Evolutionary conservation across 2,113 vertebrate species (phyloP), one percentile per base, ranked within the genome.

Genomic region (Terrapene triunguis): DNA sequence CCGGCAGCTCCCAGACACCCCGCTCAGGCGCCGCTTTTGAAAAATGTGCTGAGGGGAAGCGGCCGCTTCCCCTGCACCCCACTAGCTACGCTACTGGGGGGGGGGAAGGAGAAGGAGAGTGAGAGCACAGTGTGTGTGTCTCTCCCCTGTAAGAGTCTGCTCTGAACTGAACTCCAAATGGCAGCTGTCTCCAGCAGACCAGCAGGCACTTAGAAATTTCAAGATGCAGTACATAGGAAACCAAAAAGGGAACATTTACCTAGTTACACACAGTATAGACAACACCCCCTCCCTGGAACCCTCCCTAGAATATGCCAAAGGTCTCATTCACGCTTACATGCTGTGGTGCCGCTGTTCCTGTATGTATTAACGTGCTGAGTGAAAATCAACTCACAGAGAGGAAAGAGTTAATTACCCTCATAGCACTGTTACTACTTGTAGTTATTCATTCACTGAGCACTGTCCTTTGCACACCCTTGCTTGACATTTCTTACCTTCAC

Each of bases 51-150:
- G 38, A 42, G 38, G 38, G 38, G 38, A 42, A 42, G 38, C 38
- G 38, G 38, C 38, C 4, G 38, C 3, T 42, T 42, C 38, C 38
- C 38, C 38, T 42, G 38, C 38, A 42, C 38, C 38, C 38, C 38
- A 42, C 38, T 42, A 42, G 38, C 38, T 44, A 44, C 6, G 44
- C 44, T 44, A 44, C 44, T 44, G 25, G 83, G 3, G 11, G 25
- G 5, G 21, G 5, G 16, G 24, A 6, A 35, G 47, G 10, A 16
- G 87, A 59, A 74, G 6, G 51, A 76, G 6, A 8, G 35, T 29
- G 32, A 10, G 21, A 80, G 44, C 50, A 78, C 35, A 81, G 35
- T 10, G 2, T 1, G 2, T 1, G 0, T 35, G 8, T 83, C 35
- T 87, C 55, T 84, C 65, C 35, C 14, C 82, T 35, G n/a, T 42